Evolutionary conservation across 2,888 invertebrate species (phyloP).

Genomic region (Bedellia somnulentella): DNA sequence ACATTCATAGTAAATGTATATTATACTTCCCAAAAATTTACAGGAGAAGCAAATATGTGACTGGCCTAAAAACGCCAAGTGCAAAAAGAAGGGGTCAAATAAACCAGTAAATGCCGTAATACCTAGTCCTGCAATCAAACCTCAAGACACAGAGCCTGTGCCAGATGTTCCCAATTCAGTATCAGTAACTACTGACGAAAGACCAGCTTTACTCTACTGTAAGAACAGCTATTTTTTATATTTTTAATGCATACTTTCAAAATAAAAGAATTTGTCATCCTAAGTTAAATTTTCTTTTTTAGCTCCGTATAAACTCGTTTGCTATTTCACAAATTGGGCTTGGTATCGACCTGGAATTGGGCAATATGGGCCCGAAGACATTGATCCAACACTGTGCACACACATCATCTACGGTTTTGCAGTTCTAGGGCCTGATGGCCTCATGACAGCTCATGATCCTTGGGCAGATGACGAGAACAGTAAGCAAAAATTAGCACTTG

Average conservation of each 20-base stretch:
- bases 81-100: conserved; percentile 30
- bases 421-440: conserved; percentile 79
- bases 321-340: conserved; percentile 94
- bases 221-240: conserved; percentile 15
- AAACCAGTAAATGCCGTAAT: conserved; percentile 7
- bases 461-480: conserved; percentile 90
- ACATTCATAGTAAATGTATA: too few species aligned
- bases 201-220: conserved; percentile 35
- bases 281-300: too few species aligned
- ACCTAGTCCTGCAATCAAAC: neutral
- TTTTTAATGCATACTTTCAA: too few species aligned
- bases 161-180: conserved; percentile 13
- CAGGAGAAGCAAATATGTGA: conserved; percentile 68
- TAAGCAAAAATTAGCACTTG: conserved; percentile 40
- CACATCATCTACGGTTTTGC: conserved; percentile 94
- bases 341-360: conserved; percentile 85
- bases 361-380: conserved; percentile 83
- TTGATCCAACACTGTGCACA: conserved; percentile 85
- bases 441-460: conserved; percentile 82
- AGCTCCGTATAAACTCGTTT: conserved; percentile 80
- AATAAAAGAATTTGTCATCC: too few species aligned
- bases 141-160: neutral
- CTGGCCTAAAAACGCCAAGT: conserved; percentile 70
- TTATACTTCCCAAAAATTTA: neutral
- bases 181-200: conserved; percentile 30